Evolutionary conservation across 2,113 vertebrate species (phyloP).

Genomic region (Panthera leo): DNA sequence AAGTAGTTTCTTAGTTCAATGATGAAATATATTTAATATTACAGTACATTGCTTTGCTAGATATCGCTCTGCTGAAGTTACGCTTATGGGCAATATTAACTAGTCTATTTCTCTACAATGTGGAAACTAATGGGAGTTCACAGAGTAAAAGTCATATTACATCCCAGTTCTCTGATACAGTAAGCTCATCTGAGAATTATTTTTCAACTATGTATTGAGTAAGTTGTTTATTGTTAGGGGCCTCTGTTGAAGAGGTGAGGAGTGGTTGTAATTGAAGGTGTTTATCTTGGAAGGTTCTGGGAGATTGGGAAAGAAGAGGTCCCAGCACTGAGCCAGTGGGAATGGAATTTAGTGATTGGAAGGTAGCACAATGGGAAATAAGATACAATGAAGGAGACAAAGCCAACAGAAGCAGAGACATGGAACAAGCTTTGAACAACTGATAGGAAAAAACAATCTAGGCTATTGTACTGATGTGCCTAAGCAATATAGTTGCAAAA

Average conservation of each 20-base stretch:
- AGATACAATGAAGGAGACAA: conserved; percentile 46
- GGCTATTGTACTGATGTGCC: background rate
- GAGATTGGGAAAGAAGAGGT: background rate
- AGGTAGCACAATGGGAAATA: conserved; percentile 30
- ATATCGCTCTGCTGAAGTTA: background rate
- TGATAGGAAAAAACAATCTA: background rate
- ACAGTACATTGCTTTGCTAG: background rate
- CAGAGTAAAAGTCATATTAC: conserved; percentile 28
- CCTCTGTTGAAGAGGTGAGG: conserved; percentile 51
- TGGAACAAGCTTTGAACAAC: conserved; percentile 22
- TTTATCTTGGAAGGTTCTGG: conserved; percentile 47
- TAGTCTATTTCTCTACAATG: background rate
- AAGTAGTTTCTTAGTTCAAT: background rate
- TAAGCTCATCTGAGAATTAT: conserved; percentile 27
- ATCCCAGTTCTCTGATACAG: background rate
- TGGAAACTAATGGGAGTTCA: background rate
- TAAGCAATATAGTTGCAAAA: background rate
- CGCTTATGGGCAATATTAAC: background rate
- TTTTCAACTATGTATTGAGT: conserved; percentile 18
- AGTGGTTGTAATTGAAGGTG: conserved; percentile 47
- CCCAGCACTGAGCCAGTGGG: conserved; percentile 34
- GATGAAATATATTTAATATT: background rate
- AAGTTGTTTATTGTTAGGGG: conserved; percentile 66
- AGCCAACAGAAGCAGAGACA: background rate
- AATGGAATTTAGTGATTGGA: background rate